Evolutionary conservation across 2,888 invertebrate genomes (phyloP).

Genomic region (Parnassius smintheus): DNA sequence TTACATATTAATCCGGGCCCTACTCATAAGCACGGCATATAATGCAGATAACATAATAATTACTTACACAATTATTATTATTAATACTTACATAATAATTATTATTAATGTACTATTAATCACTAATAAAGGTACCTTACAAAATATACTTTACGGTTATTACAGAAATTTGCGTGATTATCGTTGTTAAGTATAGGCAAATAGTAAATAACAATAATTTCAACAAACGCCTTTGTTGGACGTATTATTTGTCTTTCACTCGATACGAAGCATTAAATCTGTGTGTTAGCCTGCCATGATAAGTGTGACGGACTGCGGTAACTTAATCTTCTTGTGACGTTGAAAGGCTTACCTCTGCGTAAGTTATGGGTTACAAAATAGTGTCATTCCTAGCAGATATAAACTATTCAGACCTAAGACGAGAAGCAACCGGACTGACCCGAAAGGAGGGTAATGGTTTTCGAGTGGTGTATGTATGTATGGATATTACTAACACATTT

Average conservation of each 20-base stretch:
- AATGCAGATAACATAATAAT: too few relatives aligned
- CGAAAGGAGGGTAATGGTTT: too few relatives aligned
- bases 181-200: slow-evolving; percentile 1
- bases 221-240: slow-evolving; percentile 7
- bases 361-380: slow-evolving; percentile 21
- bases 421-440: too few relatives aligned
- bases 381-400: not conserved
- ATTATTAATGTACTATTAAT: too few relatives aligned
- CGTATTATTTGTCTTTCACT: slow-evolving; percentile 28
- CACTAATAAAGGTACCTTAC: too few relatives aligned
- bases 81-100: too few relatives aligned
- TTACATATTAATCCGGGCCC: too few relatives aligned
- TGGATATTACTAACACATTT: too few relatives aligned
- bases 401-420: too few relatives aligned
- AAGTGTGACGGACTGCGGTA: slow-evolving; percentile 29
- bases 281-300: slow-evolving; percentile 26
- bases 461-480: too few relatives aligned
- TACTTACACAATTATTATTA: too few relatives aligned
- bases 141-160: slow-evolving; percentile 4
- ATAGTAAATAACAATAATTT: slow-evolving; percentile 18
- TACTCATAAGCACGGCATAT: too few relatives aligned
- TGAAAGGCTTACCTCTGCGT: slow-evolving; percentile 19
- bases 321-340: slow-evolving; percentile 20
- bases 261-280: slow-evolving; percentile 25
- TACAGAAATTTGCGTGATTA: slow-evolving; percentile 12